These are phyloP conservation scores for Dipodomys stephensi DNA, from an alignment of 2,113 vertebrate species.

Conservation along the genomic window DNA sequence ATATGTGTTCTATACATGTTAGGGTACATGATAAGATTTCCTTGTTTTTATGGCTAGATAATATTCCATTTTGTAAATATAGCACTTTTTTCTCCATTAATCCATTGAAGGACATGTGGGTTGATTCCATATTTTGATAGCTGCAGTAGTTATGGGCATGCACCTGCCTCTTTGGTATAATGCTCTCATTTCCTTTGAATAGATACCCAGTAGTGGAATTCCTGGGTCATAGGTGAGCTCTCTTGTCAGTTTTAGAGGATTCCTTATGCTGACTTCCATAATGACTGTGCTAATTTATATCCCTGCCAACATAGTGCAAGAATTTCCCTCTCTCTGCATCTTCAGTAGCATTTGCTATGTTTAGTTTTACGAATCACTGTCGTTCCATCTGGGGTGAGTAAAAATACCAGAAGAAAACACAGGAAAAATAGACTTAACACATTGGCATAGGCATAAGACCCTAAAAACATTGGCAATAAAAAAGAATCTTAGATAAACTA, in stretches of 20 bases:
- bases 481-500: neutral
- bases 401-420: neutral
- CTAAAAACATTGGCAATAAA: too few species aligned
- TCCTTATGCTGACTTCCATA: neutral
- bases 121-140: neutral
- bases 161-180: neutral
- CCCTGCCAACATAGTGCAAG: neutral
- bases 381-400: neutral
- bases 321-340: neutral
- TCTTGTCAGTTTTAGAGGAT: neutral
- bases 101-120: neutral
- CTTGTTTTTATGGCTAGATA: neutral
- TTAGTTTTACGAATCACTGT: neutral
- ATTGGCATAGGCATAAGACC: neutral
- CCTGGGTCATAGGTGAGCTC: neutral
- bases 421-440: neutral
- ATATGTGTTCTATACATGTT: neutral
- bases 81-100: neutral
- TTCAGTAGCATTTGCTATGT: neutral
- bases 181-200: neutral
- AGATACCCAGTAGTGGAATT: neutral
- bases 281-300: neutral
- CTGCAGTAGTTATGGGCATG: neutral
- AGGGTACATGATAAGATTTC: neutral
- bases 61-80: neutral